A percentile compares a stretch with the other conserved stretches of the same genome.
Evolutionary conservation across 2,888 invertebrate genomes (phyloP).

Genomic region (Strigamia maritima): DNA sequence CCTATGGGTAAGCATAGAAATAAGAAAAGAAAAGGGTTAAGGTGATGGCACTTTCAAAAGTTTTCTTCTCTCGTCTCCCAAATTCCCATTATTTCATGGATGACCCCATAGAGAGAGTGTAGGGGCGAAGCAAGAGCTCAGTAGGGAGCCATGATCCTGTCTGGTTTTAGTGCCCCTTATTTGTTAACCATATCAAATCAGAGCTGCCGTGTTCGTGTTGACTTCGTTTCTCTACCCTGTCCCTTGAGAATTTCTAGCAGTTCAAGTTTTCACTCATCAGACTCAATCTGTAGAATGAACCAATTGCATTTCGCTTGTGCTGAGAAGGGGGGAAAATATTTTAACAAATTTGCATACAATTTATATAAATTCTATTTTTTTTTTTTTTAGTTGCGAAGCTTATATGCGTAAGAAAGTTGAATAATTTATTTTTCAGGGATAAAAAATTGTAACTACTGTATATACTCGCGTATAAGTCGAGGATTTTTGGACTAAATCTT

Average conservation of each 20-base stretch:
- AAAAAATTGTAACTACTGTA: background rate
- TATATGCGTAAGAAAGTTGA: background rate
- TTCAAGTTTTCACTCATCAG: conserved; percentile 32
- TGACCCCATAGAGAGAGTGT: conserved; percentile 16
- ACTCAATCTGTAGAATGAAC: conserved; percentile 29
- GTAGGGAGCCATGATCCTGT: conserved; percentile 25
- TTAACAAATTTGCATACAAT: background rate
- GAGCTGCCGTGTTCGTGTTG: conserved; percentile 22
- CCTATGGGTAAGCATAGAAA: conserved; percentile 13
- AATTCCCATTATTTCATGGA: conserved; percentile 32
- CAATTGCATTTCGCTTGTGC: conserved; percentile 11
- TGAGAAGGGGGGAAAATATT: background rate
- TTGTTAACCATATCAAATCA: conserved; percentile 34
- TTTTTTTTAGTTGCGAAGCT: background rate
- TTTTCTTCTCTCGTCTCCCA: conserved; percentile 21
- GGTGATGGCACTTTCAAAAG: conserved; percentile 29
- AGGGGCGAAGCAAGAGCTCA: conserved; percentile 25
- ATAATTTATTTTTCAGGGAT: background rate
- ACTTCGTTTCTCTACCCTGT: conserved; percentile 9
- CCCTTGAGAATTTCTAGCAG: background rate
- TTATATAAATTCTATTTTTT: background rate
- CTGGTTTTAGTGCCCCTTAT: conserved; percentile 34
- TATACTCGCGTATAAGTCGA: too few relatives aligned
- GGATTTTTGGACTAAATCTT: too few relatives aligned
- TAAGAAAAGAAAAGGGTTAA: conserved; percentile 24